A percentile compares a stretch with the other conserved stretches of the same genome.
These are phyloP conservation scores for Scaptomyza reducta DNA, from an alignment of 2,888 invertebrate species.

Conservation along the genomic window DNA sequence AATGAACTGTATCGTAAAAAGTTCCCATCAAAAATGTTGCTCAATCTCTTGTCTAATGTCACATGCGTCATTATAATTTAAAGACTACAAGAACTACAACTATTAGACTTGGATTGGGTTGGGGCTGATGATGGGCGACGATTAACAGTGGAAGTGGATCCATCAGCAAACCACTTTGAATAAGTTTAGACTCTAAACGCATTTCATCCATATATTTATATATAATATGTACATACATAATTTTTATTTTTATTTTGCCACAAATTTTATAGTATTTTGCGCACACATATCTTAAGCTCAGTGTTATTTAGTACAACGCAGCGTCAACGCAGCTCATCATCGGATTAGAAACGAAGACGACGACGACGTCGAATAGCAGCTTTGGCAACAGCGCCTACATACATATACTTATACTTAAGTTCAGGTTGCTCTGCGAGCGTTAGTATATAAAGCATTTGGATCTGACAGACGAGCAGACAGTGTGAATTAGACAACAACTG, in stretches of 20 bases:
- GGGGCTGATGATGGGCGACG: constrained; percentile 5
- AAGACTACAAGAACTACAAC: constrained; percentile 4
- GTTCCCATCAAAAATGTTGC: constrained; percentile 19
- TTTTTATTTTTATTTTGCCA: constrained; percentile 31
- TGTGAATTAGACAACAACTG: constrained; percentile 73
- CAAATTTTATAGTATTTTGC: constrained; percentile 45
- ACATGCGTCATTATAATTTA: constrained; percentile 37
- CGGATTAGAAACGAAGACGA: constrained; percentile 59
- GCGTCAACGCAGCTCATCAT: constrained; percentile 27
- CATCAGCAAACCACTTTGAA: constrained; percentile 53
- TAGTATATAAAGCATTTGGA: constrained; percentile 74
- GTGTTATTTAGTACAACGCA: constrained; percentile 56
- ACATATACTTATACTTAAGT: constrained; percentile 10
- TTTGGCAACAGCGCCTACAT: constrained; percentile 35
- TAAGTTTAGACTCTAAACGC: constrained; percentile 67
- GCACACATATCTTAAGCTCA: constrained; percentile 50
- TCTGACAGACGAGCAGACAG: constrained; percentile 68
- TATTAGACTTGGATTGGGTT: neutral
- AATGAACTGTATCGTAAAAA: constrained; percentile 24
- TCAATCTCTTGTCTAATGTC: constrained; percentile 19
- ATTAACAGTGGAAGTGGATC: constrained; percentile 18
- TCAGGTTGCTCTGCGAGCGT: constrained; percentile 30
- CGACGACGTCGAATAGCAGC: constrained; percentile 11
- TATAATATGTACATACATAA: neutral
- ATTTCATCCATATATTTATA: constrained; percentile 21